Base-by-base conservation (phyloP, 2,888 invertebrate genomes). In the Lampropteryx suffumata region DNA sequence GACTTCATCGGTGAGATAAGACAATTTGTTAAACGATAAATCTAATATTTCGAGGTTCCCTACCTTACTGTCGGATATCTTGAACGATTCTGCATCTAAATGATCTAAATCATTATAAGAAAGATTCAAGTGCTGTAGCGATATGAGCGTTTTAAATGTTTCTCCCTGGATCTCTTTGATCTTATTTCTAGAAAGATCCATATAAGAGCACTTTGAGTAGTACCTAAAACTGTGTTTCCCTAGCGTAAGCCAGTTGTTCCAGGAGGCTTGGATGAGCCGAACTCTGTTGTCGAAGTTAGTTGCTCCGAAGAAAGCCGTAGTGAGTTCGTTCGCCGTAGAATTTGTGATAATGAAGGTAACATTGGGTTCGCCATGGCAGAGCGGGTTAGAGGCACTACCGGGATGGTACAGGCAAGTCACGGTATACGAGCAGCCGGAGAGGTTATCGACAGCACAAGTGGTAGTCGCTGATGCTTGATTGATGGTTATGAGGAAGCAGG, bases 281-380 rank as follows among this genome's bases (percentile, higher is more conserved):
- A 89, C 84, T 50, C 78, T 67, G 1, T 69, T 62, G 50, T 88
- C 88, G 12, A 88, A 89, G 55, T 88, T 88, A 0, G 88, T 89
- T 2, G 81, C 48, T 1, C 80, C 73, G 36, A 89, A 89, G 59
- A 78, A 84, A 0, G 71, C 70, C 0, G 72, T 49, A 0, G 70
- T 72, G 0, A 88, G 57, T 0, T 50, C 53, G 0, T 62, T 57
- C 1, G 48, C 5, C 0, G n/a, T 43, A 0, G 84, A 76, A 6
- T 65, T 54, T 0, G 51, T 59, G 3, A 88, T 71, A 42, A 71
- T 35, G 47, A 86, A 83, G 2, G 61, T 76, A 27, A 84, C 78
- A 35, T 76, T 65, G 0, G 75, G 67, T 0, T 72, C 67, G 1
- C 28, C 40, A 1, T 64, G 59, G 50, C 86, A 87, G 5, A 32